These are phyloP conservation scores for Takifugu rubripes DNA, from an alignment of 2,797 vertebrate species.

Conservation along the genomic window DNA sequence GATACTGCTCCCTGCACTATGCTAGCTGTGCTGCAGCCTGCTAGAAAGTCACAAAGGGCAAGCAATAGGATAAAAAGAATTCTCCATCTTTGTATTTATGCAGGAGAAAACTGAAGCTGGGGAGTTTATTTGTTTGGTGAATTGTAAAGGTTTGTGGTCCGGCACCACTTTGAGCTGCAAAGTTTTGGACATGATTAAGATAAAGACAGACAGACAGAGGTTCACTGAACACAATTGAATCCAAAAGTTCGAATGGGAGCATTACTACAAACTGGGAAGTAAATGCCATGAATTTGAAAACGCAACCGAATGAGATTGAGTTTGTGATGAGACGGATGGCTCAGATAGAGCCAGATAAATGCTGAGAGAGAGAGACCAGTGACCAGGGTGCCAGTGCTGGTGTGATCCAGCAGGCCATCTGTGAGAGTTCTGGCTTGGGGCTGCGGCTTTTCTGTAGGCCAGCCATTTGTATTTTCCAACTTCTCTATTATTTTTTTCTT, in stretches of 20 bases:
- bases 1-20: conserved; percentile 65
- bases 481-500: conserved; percentile 72
- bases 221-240: not conserved
- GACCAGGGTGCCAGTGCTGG: conserved; percentile 33
- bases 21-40: conserved; percentile 56
- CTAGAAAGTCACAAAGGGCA: conserved; percentile 55
- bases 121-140: not conserved
- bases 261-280: not conserved
- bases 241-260: conserved; percentile 2
- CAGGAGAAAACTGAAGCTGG: not conserved
- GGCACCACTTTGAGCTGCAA: not conserved
- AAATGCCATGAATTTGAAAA: conserved; percentile 1
- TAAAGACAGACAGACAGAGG: no score
- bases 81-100: not conserved
- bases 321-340: conserved; percentile 32
- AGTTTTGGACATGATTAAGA: no score
- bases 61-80: conserved; percentile 48
- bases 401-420: conserved; percentile 69
- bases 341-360: conserved; percentile 23
- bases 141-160: not conserved
- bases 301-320: conserved; percentile 18
- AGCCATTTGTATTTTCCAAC: conserved; percentile 72
- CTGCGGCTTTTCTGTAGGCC: conserved; percentile 65
- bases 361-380: conserved; percentile 21
- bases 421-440: conserved; percentile 57